Base-by-base conservation (phyloP, 2,113 vertebrate genomes). In the Osmerus mordax region DNA sequence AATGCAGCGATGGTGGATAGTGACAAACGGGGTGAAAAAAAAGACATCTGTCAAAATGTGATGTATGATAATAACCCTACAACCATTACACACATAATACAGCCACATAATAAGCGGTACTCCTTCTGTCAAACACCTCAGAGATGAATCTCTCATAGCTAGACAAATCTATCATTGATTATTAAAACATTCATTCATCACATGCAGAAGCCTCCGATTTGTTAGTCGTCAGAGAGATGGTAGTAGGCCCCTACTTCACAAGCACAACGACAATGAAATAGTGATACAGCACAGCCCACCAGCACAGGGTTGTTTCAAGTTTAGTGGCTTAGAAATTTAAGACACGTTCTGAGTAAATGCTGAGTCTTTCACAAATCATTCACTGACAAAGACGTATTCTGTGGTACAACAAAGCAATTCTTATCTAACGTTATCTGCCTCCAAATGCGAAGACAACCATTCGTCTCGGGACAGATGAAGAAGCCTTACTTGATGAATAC, bases 331-430 rank as follows among this genome's bases (percentile, higher is more conserved):
- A 11, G 18, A 41, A 65, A 65, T 65, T 13, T 28, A 41, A 41
- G 62, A 9, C 62, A 65, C 18, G 62, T 41, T 41, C 18, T n/a
- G 28, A 32, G 32, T 29, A 18, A 36, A 36, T 19, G 61, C 29
- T 13, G 32, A 65, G 16, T 28, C 32, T 65, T 29, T 65, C 62
- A 65, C 32, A 65, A 32, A 28, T 65, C 62, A 47, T 65, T 41
- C 62, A 32, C 62, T 41, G 18, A 65, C 62, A 65, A 65, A 65
- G 62, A 65, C 29, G 16, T 65, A 65, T 65, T 65, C 62, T 65
- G 62, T 65, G 29, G 32, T 19, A 41, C 62, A n/a, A 41, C 62
- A 41, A 41, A 65, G 62, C 62, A 65, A 41, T 65, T 9, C 32
- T 65, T 65, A 65, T 65, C 62, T 32, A 62, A 18, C 62, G 28